Evolutionary conservation across 2,797 vertebrate genomes (phyloP).

Genomic region (Natrix natrix): DNA sequence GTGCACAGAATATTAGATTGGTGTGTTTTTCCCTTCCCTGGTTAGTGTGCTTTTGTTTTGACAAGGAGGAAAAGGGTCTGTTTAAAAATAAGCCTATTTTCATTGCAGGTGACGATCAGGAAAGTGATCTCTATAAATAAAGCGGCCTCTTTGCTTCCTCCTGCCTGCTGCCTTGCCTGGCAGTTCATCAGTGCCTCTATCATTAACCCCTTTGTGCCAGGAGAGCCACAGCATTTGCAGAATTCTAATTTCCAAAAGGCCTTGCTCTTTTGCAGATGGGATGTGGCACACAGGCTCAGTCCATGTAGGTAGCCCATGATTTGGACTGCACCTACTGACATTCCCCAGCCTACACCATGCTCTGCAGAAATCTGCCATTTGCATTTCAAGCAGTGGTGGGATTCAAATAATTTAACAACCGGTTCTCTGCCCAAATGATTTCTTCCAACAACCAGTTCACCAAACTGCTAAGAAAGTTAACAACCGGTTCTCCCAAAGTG

Average conservation of each 20-base stretch:
- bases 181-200: background rate
- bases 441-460: too few species aligned
- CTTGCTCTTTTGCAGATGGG: background rate
- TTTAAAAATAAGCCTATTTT: slow-evolving; percentile 26
- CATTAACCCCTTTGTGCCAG: background rate
- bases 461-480: too few species aligned
- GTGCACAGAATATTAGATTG: background rate
- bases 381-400: background rate
- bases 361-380: background rate
- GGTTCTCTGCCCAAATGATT: too few species aligned
- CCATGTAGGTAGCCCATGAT: background rate
- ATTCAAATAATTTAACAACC: too few species aligned
- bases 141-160: background rate
- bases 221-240: background rate
- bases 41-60: slow-evolving; percentile 24
- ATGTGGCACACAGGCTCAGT: background rate
- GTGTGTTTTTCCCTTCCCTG: background rate
- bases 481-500: too few species aligned
- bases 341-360: background rate
- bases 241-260: background rate
- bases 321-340: background rate
- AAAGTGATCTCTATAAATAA: slow-evolving; percentile 37
- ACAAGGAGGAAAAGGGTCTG: slow-evolving; percentile 19
- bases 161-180: slow-evolving; percentile 5
- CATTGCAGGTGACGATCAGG: slow-evolving; percentile 22